phyloP scores from a whole-genome alignment of 1,140 invertebrate species.

The Proctacanthus coquilletti region DNA sequence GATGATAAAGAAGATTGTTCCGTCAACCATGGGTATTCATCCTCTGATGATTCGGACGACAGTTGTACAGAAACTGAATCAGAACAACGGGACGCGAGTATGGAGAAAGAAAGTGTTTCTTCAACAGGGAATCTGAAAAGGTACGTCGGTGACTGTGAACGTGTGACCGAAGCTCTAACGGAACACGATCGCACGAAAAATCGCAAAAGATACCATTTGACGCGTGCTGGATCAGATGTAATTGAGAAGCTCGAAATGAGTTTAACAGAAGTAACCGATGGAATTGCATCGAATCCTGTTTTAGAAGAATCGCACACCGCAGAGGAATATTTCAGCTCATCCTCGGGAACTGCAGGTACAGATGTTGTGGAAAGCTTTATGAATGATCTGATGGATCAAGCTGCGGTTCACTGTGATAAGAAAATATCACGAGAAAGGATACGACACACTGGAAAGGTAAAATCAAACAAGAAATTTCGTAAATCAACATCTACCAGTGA shows the following conservation, averaged over 20 bases:
- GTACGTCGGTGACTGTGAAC: conserved; percentile 23
- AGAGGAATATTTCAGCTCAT: conserved; percentile 41
- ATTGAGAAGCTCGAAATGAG: conserved; percentile 4
- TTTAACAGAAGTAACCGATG: conserved; percentile 17
- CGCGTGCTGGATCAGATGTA: conserved; percentile 11
- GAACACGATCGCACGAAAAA: conserved; percentile 26
- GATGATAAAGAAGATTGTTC: conserved; percentile 3
- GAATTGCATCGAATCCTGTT: conserved; percentile 29
- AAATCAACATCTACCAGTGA: conserved; percentile 9
- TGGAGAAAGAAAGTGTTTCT: conserved; percentile 18
- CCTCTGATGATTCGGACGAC: conserved; percentile 25
- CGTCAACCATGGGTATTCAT: conserved; percentile 17
- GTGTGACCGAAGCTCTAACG: conserved; percentile 18
- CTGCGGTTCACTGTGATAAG: conserved; percentile 12
- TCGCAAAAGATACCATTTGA: conserved; percentile 22
- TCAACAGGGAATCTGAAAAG: conserved; percentile 19
- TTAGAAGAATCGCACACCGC: conserved; percentile 39
- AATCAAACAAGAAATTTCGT: conserved; percentile 3
- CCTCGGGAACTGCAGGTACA: conserved; percentile 26
- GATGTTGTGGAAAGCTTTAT: conserved; percentile 36
- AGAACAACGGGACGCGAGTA: conserved; percentile 20
- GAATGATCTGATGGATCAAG: conserved; percentile 38
- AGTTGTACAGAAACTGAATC: conserved; percentile 26
- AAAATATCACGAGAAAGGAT: conserved; percentile 13
- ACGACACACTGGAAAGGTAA: conserved; percentile 6